phyloP scores from a whole-genome alignment of 92 coral and sea anemone genomes.

The Palythoa grandiflora region DNA sequence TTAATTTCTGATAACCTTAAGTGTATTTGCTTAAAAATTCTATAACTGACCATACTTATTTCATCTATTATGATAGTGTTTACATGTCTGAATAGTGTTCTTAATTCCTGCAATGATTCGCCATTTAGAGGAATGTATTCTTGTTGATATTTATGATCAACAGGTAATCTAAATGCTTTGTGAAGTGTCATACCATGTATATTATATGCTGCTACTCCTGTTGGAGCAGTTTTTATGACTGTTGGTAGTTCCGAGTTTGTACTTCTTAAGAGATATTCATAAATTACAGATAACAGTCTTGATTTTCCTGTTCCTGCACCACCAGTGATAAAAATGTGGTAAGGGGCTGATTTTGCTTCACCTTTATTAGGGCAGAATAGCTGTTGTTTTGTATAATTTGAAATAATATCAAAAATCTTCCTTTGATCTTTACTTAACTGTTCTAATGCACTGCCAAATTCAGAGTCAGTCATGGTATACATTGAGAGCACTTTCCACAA shows the following conservation, averaged over 20 bases:
- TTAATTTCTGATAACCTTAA: slow-evolving; percentile 20
- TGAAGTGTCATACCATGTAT: slow-evolving; percentile 13
- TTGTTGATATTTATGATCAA: neutral
- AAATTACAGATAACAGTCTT: neutral
- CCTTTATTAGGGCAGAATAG: slow-evolving; percentile 3
- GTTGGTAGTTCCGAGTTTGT: neutral
- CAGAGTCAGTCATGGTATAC: slow-evolving; percentile 12
- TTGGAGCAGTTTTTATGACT: slow-evolving; percentile 31
- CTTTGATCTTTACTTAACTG: slow-evolving; percentile 13
- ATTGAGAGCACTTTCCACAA: slow-evolving; percentile 6
- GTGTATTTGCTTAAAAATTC: neutral
- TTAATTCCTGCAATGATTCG: neutral
- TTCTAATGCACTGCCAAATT: slow-evolving; percentile 14
- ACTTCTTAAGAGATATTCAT: neutral
- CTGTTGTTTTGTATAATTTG: slow-evolving; percentile 12
- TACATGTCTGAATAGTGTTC: neutral
- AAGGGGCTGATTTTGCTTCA: slow-evolving; percentile 9
- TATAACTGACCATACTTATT: slow-evolving; percentile 42
- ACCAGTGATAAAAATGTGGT: slow-evolving; percentile 21
- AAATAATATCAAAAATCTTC: slow-evolving; percentile 1
- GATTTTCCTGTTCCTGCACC: slow-evolving; percentile 5
- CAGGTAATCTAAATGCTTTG: neutral
- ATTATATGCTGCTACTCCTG: slow-evolving; percentile 34
- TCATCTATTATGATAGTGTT: slow-evolving; percentile 40
- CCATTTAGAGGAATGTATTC: neutral